phyloP scores from a whole-genome alignment of 1,140 invertebrate genomes.

The Paraescarpia echinospica region DNA sequence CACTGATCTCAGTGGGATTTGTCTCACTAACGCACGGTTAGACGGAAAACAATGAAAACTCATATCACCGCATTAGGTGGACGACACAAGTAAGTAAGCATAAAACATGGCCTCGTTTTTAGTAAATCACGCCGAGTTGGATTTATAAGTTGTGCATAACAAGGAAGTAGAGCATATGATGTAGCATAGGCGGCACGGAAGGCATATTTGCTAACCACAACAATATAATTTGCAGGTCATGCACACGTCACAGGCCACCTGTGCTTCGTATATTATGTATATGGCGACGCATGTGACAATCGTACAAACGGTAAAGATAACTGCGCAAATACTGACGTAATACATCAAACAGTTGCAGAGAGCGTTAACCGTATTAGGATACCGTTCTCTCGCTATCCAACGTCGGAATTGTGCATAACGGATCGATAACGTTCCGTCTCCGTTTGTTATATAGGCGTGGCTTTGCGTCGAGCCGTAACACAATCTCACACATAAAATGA shows the following conservation, averaged over 20 bases:
- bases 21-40: too few relatives aligned
- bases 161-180: too few relatives aligned
- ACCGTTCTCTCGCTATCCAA: background rate
- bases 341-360: background rate
- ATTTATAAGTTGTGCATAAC: too few relatives aligned
- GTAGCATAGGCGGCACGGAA: background rate
- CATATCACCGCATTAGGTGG: too few relatives aligned
- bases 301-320: background rate
- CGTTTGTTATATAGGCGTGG: background rate
- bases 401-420: background rate
- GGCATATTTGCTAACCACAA: background rate
- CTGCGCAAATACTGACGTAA: background rate
- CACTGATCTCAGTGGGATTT: too few relatives aligned
- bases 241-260: background rate
- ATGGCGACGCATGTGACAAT: background rate
- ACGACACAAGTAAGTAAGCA: too few relatives aligned
- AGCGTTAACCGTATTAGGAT: background rate
- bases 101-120: too few relatives aligned
- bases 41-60: too few relatives aligned
- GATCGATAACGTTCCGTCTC: background rate
- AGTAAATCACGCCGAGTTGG: too few relatives aligned
- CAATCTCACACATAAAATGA: background rate
- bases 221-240: background rate
- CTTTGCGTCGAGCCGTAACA: background rate
- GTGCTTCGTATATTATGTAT: background rate